Conservation (phyloP, 2,888 invertebrate species). For the Tinea pellionella region DNA sequence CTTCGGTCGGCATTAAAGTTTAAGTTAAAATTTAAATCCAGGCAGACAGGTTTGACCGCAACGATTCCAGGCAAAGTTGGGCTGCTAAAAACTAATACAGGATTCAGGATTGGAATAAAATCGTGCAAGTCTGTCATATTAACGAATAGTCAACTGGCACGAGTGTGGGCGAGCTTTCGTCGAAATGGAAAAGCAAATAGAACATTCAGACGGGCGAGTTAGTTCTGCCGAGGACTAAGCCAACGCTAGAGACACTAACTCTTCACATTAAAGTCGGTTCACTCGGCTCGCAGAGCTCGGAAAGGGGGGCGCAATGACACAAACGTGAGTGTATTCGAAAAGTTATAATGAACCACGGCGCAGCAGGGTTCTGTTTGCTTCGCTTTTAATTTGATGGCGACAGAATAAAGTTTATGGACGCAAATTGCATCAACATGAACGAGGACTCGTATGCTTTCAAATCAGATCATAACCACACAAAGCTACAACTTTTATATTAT, state of each 20-base stretch:
- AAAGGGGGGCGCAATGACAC: conserved; percentile 12
- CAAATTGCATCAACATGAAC: conserved; percentile 6
- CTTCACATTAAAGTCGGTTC: conserved; percentile 1
- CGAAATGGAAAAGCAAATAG: conserved; percentile 1
- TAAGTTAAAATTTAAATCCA: conserved; percentile 9
- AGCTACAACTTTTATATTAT: neutral
- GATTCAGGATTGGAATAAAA: neutral
- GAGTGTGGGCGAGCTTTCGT: neutral
- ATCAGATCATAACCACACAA: neutral
- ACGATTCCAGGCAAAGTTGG: neutral
- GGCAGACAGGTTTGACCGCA: neutral
- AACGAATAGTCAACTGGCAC: neutral
- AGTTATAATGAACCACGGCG: conserved; percentile 15
- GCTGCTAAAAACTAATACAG: neutral
- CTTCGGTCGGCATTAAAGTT: neutral
- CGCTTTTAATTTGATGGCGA: conserved; percentile 9
- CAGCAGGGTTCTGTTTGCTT: conserved; percentile 2
- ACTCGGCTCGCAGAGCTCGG: neutral
- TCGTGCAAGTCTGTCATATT: neutral
- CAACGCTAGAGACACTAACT: neutral
- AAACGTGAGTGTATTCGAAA: conserved; percentile 14
- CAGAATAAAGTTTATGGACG: conserved; percentile 8
- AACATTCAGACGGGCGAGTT: neutral
- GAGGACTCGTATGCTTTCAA: neutral
- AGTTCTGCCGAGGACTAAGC: conserved; percentile 3